A percentile compares a stretch with the other conserved stretches of the same genome.
phyloP scores from a whole-genome alignment of 2,797 vertebrate species.

The Vireo griseus region DNA sequence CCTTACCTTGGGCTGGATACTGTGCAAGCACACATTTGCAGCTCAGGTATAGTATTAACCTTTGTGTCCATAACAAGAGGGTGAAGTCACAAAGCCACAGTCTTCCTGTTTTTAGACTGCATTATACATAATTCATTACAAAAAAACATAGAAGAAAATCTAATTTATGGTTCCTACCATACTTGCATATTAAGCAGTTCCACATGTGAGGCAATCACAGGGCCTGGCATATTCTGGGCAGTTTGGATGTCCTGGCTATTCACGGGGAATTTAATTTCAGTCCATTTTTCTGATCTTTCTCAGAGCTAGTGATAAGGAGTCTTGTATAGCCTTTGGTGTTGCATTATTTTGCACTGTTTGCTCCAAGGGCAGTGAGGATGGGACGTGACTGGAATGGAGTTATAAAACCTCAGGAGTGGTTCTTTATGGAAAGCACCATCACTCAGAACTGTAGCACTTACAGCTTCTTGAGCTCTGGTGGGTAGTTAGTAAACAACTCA shows the following conservation, averaged over 20 bases:
- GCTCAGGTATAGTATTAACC: neutral
- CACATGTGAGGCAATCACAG: neutral
- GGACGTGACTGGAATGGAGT: neutral
- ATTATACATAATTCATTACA: neutral
- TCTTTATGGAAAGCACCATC: neutral
- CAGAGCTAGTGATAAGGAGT: neutral
- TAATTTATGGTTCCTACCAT: rapidly evolving
- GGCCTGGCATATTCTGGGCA: neutral
- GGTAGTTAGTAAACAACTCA: neutral
- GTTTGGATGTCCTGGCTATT: neutral
- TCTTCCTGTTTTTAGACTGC: neutral
- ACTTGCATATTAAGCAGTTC: neutral
- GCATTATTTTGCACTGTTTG: neutral
- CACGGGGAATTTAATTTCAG: neutral
- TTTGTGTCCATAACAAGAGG: neutral
- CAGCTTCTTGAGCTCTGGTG: neutral
- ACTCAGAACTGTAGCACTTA: neutral
- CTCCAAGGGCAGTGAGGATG: neutral
- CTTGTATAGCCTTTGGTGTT: neutral
- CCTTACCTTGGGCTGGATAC: neutral
- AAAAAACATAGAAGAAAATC: neutral
- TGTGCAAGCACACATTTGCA: neutral
- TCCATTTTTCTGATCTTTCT: neutral
- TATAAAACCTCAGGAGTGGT: neutral
- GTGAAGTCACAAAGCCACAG: neutral